phyloP scores from a whole-genome alignment of 2,113 vertebrate genomes.

The Todiramphus saurophagus region DNA sequence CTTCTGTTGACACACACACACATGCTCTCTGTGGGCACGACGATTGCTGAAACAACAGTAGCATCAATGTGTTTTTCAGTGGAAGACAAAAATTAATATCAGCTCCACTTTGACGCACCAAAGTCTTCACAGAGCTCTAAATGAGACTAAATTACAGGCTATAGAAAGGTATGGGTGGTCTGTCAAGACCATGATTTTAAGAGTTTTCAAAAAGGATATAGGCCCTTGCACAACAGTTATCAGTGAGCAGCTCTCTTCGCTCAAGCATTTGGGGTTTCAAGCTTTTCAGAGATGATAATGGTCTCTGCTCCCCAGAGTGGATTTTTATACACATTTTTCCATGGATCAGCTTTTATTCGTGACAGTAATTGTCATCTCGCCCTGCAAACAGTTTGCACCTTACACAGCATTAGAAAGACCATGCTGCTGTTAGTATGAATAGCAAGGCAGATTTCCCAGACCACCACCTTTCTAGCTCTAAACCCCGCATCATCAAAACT shows the following conservation, averaged over 20 bases:
- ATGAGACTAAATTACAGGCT: neutral
- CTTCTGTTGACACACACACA: neutral
- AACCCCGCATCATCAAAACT: neutral
- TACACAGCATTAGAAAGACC: neutral
- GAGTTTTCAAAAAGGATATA: neutral
- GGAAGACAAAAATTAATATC: neutral
- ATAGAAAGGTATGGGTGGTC: accelerated
- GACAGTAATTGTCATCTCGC: neutral
- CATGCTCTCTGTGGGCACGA: accelerated
- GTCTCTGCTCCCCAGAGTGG: neutral
- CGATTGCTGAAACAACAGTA: neutral
- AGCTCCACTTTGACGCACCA: accelerated
- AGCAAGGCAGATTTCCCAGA: neutral
- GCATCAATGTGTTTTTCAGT: accelerated
- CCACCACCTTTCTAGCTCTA: neutral
- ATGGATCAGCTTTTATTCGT: neutral
- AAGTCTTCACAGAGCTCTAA: neutral
- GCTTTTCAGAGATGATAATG: neutral
- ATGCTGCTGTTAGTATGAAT: neutral
- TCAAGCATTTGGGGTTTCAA: neutral
- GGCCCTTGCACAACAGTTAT: neutral
- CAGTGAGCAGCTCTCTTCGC: neutral
- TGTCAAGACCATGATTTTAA: neutral
- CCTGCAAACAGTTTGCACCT: neutral
- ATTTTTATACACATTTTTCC: neutral